These are phyloP conservation scores for Lasioglossum marginatum DNA, from an alignment of 2,888 invertebrate species.

Conservation along the genomic window DNA sequence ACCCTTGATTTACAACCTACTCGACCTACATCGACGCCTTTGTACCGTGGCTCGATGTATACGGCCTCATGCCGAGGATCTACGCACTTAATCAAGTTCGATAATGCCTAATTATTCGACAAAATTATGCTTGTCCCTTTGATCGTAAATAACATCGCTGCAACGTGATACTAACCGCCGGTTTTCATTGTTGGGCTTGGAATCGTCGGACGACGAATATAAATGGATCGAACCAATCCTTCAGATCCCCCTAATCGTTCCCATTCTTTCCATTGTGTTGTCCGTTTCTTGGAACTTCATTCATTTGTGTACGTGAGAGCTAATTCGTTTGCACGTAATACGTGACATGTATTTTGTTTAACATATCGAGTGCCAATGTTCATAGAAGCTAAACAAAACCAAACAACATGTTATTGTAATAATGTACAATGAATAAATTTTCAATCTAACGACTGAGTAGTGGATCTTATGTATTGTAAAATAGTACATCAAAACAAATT, in stretches of 20 bases:
- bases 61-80: slow-evolving; percentile 20
- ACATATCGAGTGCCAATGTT: too few species aligned
- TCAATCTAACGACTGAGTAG: too few species aligned
- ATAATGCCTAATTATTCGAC: slow-evolving; percentile 51
- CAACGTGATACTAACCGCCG: slow-evolving; percentile 21
- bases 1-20: slow-evolving; percentile 45
- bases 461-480: neutral
- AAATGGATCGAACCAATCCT: slow-evolving; percentile 25
- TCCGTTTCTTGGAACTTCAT: neutral
- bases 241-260: neutral
- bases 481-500: neutral
- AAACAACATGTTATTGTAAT: too few species aligned
- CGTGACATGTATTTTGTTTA: neutral
- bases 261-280: neutral
- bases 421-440: too few species aligned
- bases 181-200: slow-evolving; percentile 10
- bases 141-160: slow-evolving; percentile 33
- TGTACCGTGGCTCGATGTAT: slow-evolving; percentile 28
- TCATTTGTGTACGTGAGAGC: neutral
- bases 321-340: neutral
- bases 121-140: slow-evolving; percentile 44
- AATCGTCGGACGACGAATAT: neutral
- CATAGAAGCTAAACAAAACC: too few species aligned
- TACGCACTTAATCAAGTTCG: slow-evolving; percentile 28
- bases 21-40: slow-evolving; percentile 41